These are phyloP conservation scores for Xenus cinereus DNA, from an alignment of 2,113 vertebrate genomes.

Conservation along the genomic window DNA sequence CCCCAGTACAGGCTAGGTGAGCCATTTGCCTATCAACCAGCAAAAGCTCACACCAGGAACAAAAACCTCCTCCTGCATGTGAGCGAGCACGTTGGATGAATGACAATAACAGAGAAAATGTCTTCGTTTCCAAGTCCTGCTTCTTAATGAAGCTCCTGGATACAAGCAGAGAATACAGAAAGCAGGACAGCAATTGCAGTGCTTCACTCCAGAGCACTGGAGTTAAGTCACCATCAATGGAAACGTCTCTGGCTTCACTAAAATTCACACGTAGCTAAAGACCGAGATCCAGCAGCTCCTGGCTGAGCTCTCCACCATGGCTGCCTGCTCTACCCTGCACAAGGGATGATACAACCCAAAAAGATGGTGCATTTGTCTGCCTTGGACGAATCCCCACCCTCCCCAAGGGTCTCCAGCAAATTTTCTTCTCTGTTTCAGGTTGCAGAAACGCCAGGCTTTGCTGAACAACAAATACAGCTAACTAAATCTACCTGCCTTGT, in stretches of 20 bases:
- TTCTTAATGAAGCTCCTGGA: not conserved
- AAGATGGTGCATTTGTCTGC: rapidly evolving
- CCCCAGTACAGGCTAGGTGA: not conserved
- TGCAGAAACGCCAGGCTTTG: not conserved
- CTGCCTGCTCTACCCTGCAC: not conserved
- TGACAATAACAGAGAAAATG: not conserved
- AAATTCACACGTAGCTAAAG: not conserved
- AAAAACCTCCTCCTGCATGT: not conserved
- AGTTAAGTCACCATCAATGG: not conserved
- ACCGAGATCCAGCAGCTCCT: not conserved
- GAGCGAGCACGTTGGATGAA: not conserved
- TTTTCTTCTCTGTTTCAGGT: not conserved
- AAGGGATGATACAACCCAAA: not conserved
- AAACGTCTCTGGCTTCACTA: not conserved
- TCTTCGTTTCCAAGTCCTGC: not conserved
- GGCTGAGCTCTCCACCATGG: not conserved
- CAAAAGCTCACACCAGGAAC: not conserved
- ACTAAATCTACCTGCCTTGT: not conserved
- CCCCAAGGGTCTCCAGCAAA: rapidly evolving
- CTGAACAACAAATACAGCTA: not conserved
- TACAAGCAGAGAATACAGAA: not conserved
- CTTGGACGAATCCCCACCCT: not conserved
- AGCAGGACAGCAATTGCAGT: not conserved
- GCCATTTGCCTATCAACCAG: not conserved
- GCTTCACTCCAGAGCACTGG: not conserved